phyloP scores from a whole-genome alignment of 2,797 vertebrate genomes.

The Phoeniculus purpureus region DNA sequence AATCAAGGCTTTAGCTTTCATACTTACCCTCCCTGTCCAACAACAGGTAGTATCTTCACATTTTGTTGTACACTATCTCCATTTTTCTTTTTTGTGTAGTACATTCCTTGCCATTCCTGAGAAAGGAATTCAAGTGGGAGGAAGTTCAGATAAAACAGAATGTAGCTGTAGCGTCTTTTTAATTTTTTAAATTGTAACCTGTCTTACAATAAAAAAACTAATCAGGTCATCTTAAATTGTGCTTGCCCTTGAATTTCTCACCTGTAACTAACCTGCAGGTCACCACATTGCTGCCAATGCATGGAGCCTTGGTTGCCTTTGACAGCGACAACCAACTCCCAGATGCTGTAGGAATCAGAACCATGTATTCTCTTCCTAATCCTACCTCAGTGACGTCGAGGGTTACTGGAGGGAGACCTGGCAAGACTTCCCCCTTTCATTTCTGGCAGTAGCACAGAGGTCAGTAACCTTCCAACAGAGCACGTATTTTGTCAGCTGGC shows the following conservation, averaged over 20 bases:
- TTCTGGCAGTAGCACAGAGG: not conserved
- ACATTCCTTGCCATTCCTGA: conserved; percentile 98
- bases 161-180: not conserved
- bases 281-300: not conserved
- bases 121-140: conserved; percentile 35
- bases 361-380: not conserved
- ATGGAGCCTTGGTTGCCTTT: not conserved
- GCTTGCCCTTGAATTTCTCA: not conserved
- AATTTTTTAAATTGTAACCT: not conserved
- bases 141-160: not conserved
- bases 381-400: not conserved
- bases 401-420: not conserved
- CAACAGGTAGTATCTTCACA: conserved; percentile 97
- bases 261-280: not conserved
- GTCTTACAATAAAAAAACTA: not conserved
- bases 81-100: conserved; percentile 95
- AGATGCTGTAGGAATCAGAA: not conserved
- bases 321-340: not conserved
- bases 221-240: not conserved
- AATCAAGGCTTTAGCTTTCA: not conserved
- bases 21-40: conserved; percentile 97
- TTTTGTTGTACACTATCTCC: conserved; percentile 96
- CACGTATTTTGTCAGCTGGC: not conserved
- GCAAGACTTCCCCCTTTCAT: fast-evolving
- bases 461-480: not conserved